These are phyloP conservation scores for Nematopogon swammerdamellus DNA, from an alignment of 2,888 invertebrate genomes.

Conservation along the genomic window DNA sequence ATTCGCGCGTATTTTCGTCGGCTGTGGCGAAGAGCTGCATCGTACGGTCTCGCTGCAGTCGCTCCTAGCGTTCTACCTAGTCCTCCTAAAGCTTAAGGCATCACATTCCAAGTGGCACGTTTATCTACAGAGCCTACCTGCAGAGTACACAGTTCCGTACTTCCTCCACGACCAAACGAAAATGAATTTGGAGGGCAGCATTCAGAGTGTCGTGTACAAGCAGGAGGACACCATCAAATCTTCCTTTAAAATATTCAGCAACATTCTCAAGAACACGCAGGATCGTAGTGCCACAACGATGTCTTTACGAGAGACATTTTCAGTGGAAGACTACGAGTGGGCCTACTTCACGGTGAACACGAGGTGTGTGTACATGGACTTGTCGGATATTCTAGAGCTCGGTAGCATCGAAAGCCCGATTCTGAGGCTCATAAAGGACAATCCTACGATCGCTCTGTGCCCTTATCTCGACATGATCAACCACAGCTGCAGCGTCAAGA, in stretches of 20 bases:
- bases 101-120: slow-evolving; percentile 54
- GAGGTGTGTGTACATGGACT: slow-evolving; percentile 73
- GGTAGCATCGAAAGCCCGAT: slow-evolving; percentile 34
- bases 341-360: slow-evolving; percentile 85
- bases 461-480: slow-evolving; percentile 91
- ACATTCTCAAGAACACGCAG: slow-evolving; percentile 32
- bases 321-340: slow-evolving; percentile 64
- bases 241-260: slow-evolving; percentile 40
- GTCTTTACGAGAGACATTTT: slow-evolving; percentile 36
- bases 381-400: slow-evolving; percentile 38
- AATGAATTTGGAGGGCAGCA: slow-evolving; percentile 52
- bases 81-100: slow-evolving; percentile 61
- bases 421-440: slow-evolving; percentile 48
- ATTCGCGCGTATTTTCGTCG: slow-evolving; percentile 48
- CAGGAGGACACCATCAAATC: slow-evolving; percentile 46
- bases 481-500: slow-evolving; percentile 65
- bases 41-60: slow-evolving; percentile 62
- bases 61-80: slow-evolving; percentile 69
- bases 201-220: slow-evolving; percentile 48
- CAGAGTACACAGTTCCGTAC: slow-evolving; percentile 63
- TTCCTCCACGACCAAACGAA: slow-evolving; percentile 59
- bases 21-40: slow-evolving; percentile 37
- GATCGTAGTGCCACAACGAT: slow-evolving; percentile 36
- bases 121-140: slow-evolving; percentile 70
- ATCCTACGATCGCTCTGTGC: slow-evolving; percentile 70